These are phyloP conservation scores for Lasioglossum pauxillum DNA, from an alignment of 2,888 invertebrate genomes.

Conservation along the genomic window DNA sequence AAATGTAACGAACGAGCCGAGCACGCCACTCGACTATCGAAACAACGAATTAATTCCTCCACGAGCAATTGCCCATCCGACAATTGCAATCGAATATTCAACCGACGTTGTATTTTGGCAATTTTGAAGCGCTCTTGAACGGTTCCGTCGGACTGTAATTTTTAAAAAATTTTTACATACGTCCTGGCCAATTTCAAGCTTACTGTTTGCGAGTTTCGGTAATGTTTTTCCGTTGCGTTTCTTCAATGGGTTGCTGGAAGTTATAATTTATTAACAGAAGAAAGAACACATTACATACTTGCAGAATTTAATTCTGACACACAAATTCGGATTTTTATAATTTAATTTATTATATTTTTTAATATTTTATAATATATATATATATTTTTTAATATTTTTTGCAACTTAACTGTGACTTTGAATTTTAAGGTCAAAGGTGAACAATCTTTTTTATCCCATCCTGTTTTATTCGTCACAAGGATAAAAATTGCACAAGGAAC, in stretches of 20 bases:
- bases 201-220: not conserved
- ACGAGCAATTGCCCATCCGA: not conserved
- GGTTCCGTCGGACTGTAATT: not conserved
- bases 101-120: not conserved
- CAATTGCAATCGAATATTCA: not conserved
- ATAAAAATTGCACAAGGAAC: too few relatives aligned
- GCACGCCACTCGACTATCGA: not conserved
- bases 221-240: not conserved
- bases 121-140: not conserved
- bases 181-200: not conserved
- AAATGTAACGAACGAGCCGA: constrained; percentile 1
- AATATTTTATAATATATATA: too few relatives aligned
- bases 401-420: too few relatives aligned
- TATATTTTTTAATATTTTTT: too few relatives aligned
- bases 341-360: too few relatives aligned
- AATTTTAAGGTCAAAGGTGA: too few relatives aligned
- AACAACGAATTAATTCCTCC: not conserved
- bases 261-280: not conserved
- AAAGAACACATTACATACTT: too few relatives aligned
- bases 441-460: too few relatives aligned
- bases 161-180: not conserved
- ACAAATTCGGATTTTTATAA: too few relatives aligned
- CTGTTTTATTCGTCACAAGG: too few relatives aligned
- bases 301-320: too few relatives aligned
- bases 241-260: not conserved